Percentiles rank a stretch among this genome's conserved stretches.
phyloP scores from a whole-genome alignment of 2,797 vertebrate genomes.

The Silurus lanzhouensis region DNA sequence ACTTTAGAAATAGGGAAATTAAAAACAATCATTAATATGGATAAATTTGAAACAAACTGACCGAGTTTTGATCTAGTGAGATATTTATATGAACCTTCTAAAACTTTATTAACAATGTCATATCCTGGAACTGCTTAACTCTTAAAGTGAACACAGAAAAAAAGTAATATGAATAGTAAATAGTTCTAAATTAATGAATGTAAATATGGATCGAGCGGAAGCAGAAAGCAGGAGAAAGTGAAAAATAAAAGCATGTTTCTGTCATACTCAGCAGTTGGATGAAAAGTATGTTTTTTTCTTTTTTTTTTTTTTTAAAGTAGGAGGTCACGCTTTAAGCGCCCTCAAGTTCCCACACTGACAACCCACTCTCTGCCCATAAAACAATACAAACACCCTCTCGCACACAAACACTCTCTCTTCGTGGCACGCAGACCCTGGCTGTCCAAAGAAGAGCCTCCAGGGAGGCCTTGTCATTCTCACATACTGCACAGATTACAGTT shows the following conservation, averaged over 20 bases:
- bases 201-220: not conserved
- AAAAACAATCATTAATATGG: not conserved
- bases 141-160: no score
- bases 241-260: slow-evolving; percentile 24
- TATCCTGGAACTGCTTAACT: not conserved
- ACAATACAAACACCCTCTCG: slow-evolving; percentile 47
- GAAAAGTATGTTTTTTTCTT: slow-evolving; percentile 49
- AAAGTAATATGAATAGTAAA: not conserved
- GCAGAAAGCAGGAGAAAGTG: not conserved
- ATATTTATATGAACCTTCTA: not conserved
- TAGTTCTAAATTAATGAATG: not conserved
- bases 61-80: not conserved
- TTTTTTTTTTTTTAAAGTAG: slow-evolving; percentile 65
- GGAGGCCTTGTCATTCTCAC: slow-evolving; percentile 60
- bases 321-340: slow-evolving; percentile 70
- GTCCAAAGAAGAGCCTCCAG: slow-evolving; percentile 66
- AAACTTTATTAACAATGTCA: not conserved
- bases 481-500: slow-evolving; percentile 42
- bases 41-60: not conserved
- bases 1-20: no score
- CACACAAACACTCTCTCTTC: slow-evolving; percentile 53
- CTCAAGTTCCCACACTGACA: slow-evolving; percentile 69
- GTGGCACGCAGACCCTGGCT: slow-evolving; percentile 56
- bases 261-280: slow-evolving; percentile 67
- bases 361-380: slow-evolving; percentile 62